Percentiles rank a stretch among this genome's conserved stretches.
These are phyloP conservation scores for Apodemia zela DNA, from an alignment of 2,888 invertebrate species.

Conservation along the genomic window DNA sequence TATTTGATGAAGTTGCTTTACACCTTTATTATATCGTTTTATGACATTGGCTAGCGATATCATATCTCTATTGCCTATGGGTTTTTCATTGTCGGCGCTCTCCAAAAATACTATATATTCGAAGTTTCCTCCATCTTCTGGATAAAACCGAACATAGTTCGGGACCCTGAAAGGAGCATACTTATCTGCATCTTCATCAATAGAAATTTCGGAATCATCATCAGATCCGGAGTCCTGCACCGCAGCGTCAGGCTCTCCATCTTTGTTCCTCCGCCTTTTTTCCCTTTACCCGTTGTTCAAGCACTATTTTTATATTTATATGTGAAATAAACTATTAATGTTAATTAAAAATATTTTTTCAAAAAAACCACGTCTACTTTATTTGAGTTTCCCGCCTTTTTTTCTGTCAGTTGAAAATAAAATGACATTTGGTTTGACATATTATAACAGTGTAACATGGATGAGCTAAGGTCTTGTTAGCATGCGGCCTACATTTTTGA, in stretches of 20 bases:
- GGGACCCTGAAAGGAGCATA: conserved; percentile 8
- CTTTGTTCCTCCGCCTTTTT: neutral
- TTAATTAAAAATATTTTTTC: no score
- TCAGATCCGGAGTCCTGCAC: conserved; percentile 5
- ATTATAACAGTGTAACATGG: no score
- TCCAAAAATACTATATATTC: conserved; percentile 21
- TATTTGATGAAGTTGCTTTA: conserved; percentile 19
- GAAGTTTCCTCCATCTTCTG: conserved; percentile 10
- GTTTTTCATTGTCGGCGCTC: conserved; percentile 12
- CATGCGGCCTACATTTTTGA: no score
- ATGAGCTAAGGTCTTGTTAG: no score
- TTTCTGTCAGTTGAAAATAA: no score
- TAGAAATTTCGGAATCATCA: neutral
- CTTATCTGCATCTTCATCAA: conserved; percentile 2
- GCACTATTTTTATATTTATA: neutral
- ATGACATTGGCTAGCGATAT: conserved; percentile 14
- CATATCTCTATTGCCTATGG: conserved; percentile 18
- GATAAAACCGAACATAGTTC: conserved; percentile 19
- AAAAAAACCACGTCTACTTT: no score
- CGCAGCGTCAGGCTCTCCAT: neutral
- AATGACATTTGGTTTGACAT: no score
- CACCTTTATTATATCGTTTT: conserved; percentile 20
- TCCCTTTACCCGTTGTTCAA: neutral
- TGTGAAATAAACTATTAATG: no score
- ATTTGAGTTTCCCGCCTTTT: no score